Evolutionary conservation across 2,797 vertebrate genomes (phyloP), one percentile per base, ranked within the genome.

Genomic region (Molossus alvarezi): DNA sequence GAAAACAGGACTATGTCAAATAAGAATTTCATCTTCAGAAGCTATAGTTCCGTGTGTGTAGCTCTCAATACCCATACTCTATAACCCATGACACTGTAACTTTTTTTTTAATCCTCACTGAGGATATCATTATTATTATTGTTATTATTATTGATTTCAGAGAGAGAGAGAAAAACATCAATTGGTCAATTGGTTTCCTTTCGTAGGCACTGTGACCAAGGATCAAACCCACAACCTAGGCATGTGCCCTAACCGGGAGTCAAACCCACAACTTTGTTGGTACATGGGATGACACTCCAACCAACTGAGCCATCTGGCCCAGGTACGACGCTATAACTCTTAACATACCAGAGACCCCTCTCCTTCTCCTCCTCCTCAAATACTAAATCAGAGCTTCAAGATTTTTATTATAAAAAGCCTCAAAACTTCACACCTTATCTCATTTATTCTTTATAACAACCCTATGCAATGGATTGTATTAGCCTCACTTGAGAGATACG

Each of bases 391-490:
- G 25, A 91, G 3, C 9, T 17, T 90, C 58, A 60, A 48, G 1
- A n/a, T 73, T 83, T 89, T 65, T 23, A 69, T 37, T 53, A 57
- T 5, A 80, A 71, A 79, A 80, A 72, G 33, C 4, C 33, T 95
- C 58, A 76, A 27, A 76, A 88, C 14, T 75, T 84, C 7, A 51
- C 15, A 60, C n/a, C 48, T 77, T 33, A 88, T 57, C 20, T 65
- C 9, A 23, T 85, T 65, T 94, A 45, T 76, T 75, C 41, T 91
- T 85, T 60, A 88, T 25, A 94, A 69, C 13, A 82, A 37, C 29
- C 4, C 17, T 51, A 20, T 83, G n/a, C 81, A 20, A 82, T 48
- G 64, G 14, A 7, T 57, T 73, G 23, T 58, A 21, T 76, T 33
- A 62, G 18, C 25, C 60, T 93, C 9, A 75, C 48, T 27, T 57